Conservation (phyloP, 2,113 vertebrate species). For the Daubentonia madagascariensis region DNA sequence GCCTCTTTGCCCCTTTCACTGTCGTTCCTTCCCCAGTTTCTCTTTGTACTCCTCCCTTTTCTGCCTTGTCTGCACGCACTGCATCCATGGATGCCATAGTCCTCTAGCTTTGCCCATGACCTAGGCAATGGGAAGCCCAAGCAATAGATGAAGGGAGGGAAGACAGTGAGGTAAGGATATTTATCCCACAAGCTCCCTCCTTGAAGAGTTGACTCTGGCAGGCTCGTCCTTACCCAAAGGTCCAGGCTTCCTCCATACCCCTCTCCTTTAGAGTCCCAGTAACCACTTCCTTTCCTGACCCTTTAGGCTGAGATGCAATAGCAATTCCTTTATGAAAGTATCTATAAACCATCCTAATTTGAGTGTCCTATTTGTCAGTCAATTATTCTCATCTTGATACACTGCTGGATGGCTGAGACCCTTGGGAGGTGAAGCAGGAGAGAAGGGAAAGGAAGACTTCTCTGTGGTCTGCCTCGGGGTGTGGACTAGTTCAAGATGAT, state of each 20-base stretch:
- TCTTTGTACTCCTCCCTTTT: not conserved
- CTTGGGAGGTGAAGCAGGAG: not conserved
- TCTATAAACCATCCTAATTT: not conserved
- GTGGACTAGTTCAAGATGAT: not conserved
- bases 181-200: not conserved
- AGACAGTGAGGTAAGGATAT: not conserved
- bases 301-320: accelerated
- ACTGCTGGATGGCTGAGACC: not conserved
- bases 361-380: not conserved
- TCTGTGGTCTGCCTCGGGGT: not conserved
- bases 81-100: accelerated
- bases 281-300: not conserved
- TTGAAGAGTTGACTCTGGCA: not conserved
- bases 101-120: not conserved
- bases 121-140: not conserved
- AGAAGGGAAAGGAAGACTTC: not conserved
- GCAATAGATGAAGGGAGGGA: not conserved
- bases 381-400: not conserved
- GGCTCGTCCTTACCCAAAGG: not conserved
- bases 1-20: not conserved
- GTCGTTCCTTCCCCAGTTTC: not conserved
- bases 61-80: no score
- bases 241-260: not conserved
- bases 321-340: not conserved
- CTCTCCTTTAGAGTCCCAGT: not conserved